These are phyloP conservation scores for Chinchilla lanigera DNA, from an alignment of 2,113 vertebrate genomes.

Conservation along the genomic window DNA sequence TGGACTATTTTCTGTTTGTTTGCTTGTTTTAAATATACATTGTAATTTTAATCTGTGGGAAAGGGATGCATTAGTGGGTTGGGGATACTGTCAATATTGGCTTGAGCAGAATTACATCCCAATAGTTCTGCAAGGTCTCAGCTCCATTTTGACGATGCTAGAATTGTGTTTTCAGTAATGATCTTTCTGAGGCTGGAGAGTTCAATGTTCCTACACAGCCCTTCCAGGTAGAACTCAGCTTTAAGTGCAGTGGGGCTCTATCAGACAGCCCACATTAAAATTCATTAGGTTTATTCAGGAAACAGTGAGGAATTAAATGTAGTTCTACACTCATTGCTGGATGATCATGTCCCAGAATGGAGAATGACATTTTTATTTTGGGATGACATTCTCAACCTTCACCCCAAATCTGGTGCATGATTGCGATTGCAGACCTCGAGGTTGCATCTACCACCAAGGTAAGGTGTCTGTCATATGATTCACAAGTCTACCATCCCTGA, in stretches of 20 bases:
- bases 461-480: constrained; percentile 89
- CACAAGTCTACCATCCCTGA: constrained; percentile 89
- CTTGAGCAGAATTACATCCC: not conserved
- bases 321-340: constrained; percentile 88
- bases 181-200: not conserved
- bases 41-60: not conserved
- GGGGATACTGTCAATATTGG: not conserved
- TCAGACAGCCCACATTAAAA: constrained; percentile 88
- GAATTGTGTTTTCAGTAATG: not conserved
- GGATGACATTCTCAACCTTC: constrained; percentile 89
- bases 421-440: constrained; percentile 89
- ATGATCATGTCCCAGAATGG: constrained; percentile 87
- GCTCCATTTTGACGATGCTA: not conserved
- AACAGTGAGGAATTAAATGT: constrained; percentile 90
- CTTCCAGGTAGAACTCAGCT: not conserved
- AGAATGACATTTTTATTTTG: constrained; percentile 91
- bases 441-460: constrained; percentile 87
- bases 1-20: not conserved
- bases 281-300: constrained; percentile 90
- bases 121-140: not conserved
- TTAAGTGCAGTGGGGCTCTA: not conserved
- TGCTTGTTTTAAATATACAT: not conserved
- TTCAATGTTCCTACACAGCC: not conserved
- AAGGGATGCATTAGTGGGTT: not conserved
- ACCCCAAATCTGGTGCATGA: constrained; percentile 88